Evolutionary conservation across 64 coral and sea anemone species (phyloP), one percentile per base, ranked within the genome.

Genomic region (Acropora tenuis): DNA sequence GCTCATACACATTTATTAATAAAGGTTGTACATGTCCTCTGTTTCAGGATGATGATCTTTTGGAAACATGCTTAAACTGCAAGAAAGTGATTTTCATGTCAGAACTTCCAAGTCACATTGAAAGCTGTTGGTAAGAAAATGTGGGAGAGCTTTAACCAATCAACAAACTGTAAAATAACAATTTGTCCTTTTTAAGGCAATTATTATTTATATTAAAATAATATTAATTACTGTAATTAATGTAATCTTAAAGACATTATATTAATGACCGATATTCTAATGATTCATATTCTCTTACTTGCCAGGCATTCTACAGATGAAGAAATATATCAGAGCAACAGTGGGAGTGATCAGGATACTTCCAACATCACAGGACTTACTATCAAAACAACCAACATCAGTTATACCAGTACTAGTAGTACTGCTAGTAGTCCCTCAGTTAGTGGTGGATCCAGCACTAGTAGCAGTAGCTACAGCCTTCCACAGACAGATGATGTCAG

Each of bases 401-500:
- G 66, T 69, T 69, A 19, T 20, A 69, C 66, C 66, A 69, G 66
- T 69, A 69, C 66, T 69, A 69, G 66, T 19, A 69, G 4, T 19
- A 69, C 65, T 69, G 65, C 65, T 19, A 17, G 65, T 19, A 69
- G 65, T 69, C 65, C 65, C 65, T 69, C 66, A 69, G 66, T 69
- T 69, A 69, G 66, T 69, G 66, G 66, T 69, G 66, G 66, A 3
- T 58, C 48, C 2, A 82, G 79, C 47, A 58, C 45, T 53, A 82
- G 57, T 49, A 58, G 57, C 48, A 58, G 11, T 69, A 69, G 13
- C 18, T 69, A 69, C 66, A 69, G 66, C 66, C 66, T 69, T 69
- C 66, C 68, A 81, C 16, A 17, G 49, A 88, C 43, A 93, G 68
- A 20, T n/a, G 86, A 9, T 63, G 80, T 73, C 15, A 49, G 41